phyloP scores from a whole-genome alignment of 2,888 invertebrate species.

The Pachliopta kotzebuea region DNA sequence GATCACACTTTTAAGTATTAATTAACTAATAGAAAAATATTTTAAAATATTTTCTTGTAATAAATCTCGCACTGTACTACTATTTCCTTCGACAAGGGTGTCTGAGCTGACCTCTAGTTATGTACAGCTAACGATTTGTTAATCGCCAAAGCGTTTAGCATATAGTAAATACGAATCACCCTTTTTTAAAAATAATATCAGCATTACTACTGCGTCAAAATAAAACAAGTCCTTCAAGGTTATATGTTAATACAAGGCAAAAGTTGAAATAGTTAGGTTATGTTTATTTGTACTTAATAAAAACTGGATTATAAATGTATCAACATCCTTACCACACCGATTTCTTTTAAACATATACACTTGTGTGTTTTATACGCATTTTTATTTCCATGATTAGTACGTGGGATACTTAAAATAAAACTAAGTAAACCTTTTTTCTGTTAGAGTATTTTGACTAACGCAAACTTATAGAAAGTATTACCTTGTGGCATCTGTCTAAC shows the following conservation, averaged over 20 bases:
- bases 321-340: not conserved
- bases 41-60: not conserved
- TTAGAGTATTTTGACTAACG: too few relatives aligned
- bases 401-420: too few relatives aligned
- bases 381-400: too few relatives aligned
- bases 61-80: conserved; percentile 11
- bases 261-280: not conserved
- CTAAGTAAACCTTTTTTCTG: too few relatives aligned
- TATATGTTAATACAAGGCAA: not conserved
- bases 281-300: not conserved
- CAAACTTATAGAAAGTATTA: too few relatives aligned
- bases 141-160: conserved; percentile 12
- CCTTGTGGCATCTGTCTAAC: too few relatives aligned
- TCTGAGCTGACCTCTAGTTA: conserved; percentile 6
- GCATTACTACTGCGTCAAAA: not conserved
- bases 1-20: not conserved
- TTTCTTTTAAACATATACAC: not conserved
- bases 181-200: conserved; percentile 2
- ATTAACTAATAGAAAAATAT: not conserved
- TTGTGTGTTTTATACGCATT: too few relatives aligned
- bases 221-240: not conserved
- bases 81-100: conserved; percentile 5
- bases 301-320: not conserved
- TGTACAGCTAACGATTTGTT: not conserved
- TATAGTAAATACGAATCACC: not conserved